Base-by-base conservation (phyloP, 1,140 invertebrate species). In the Drosophila dunni region DNA sequence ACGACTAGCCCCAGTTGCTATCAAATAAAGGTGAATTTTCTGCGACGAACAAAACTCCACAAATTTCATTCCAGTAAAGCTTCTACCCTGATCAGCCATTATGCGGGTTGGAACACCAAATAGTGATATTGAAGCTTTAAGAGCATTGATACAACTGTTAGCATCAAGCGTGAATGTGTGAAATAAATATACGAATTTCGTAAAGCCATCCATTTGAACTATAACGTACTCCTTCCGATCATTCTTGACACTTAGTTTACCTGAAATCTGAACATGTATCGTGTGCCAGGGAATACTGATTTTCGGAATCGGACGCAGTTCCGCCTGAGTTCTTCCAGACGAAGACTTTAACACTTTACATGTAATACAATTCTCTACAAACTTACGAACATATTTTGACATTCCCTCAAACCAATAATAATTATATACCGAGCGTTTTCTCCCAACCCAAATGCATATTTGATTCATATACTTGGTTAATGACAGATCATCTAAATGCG, bases 11-110 rank as follows among this genome's bases (percentile, higher is more conserved):
- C 45, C 45, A 9, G 17, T 46, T 15, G 45, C 40, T 42, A 65
- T 56, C n/a, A 65, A n/a, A 68, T 68, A 54, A 38, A 60, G 42
- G 9, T 44, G 15, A 15, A 53, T 61, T 3, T 68, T 68, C 60
- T 68, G 45, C 0, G 11, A 36, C n/a, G 15, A 61, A 44, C 66
- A 61, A 29, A 68, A 60, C 33, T 60, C n/a, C 44, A 42, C n/a
- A 50, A 68, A 51, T 45, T 50, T 60, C 40, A 45, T 13, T 7
- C 50, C 13, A 7, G 29, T 34, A 33, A 53, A 53, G n/a, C 50
- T 53, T n/a, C 50, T 10, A 8, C 50, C 50, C 50, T 53, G 50
- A 51, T 51, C 24, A 17, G 1, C 17, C 17, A 17, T n/a, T n/a
- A n/a, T n/a, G n/a, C n/a, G n/a, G n/a, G n/a, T n/a, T n/a, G n/a